Evolutionary conservation across 2,888 invertebrate species (phyloP).

Genomic region (Lithophane semibrunnea): DNA sequence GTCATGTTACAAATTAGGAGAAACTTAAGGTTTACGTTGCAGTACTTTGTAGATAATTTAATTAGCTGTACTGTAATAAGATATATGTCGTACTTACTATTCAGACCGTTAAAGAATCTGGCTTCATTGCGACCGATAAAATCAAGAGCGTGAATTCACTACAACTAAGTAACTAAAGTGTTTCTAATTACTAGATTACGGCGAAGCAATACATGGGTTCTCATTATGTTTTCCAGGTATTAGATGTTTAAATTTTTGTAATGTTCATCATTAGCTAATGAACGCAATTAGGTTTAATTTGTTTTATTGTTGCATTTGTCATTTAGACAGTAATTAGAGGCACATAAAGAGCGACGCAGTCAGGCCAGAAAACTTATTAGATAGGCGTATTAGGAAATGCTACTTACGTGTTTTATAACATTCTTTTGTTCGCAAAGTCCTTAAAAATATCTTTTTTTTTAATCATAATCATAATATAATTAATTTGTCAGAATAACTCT

Average conservation of each 20-base stretch:
- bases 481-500: background rate
- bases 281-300: slow-evolving; percentile 8
- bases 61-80: slow-evolving; percentile 49
- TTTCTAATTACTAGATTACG: slow-evolving; percentile 34
- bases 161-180: slow-evolving; percentile 32
- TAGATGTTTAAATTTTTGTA: slow-evolving; percentile 26
- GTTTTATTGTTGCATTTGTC: slow-evolving; percentile 23
- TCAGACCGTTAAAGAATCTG: slow-evolving; percentile 61
- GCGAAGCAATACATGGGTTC: background rate
- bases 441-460: background rate
- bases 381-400: too few relatives aligned
- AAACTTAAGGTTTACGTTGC: slow-evolving; percentile 23
- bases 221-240: slow-evolving; percentile 38
- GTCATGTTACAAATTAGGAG: slow-evolving; percentile 24
- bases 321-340: background rate
- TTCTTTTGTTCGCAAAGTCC: background rate
- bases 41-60: slow-evolving; percentile 43
- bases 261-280: slow-evolving; percentile 26
- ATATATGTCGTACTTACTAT: slow-evolving; percentile 53
- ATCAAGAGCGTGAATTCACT: slow-evolving; percentile 58
- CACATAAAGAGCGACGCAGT: background rate
- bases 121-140: slow-evolving; percentile 55
- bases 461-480: background rate
- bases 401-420: background rate
- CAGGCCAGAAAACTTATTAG: background rate